These are phyloP conservation scores for Stenotaenia linearis DNA, from an alignment of 2,888 invertebrate species.

Conservation along the genomic window DNA sequence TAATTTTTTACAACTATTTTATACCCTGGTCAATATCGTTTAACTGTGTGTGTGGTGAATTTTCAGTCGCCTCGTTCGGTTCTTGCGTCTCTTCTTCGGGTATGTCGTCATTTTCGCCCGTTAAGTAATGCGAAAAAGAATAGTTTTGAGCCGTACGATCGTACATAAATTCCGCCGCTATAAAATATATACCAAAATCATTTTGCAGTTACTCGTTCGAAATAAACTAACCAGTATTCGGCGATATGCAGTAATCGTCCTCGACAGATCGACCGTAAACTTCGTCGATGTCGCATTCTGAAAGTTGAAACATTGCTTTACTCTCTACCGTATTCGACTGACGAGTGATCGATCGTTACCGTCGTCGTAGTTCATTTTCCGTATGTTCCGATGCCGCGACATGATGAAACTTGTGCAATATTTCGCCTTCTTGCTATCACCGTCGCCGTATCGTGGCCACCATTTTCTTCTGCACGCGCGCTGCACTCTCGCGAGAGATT, in stretches of 20 bases:
- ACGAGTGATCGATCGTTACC: constrained; percentile 52
- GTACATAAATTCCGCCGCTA: constrained; percentile 65
- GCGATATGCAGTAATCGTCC: constrained; percentile 85
- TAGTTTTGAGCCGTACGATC: constrained; percentile 58
- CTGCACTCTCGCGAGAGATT: background rate
- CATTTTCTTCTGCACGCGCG: background rate
- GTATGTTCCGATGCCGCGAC: constrained; percentile 80
- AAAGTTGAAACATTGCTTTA: too few species aligned
- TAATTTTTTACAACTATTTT: background rate
- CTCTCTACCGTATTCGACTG: too few species aligned
- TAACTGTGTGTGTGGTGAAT: background rate
- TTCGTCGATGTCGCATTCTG: constrained; percentile 86
- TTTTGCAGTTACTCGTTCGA: background rate
- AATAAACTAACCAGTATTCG: constrained; percentile 60
- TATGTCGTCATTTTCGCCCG: constrained; percentile 58
- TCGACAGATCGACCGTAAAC: constrained; percentile 91
- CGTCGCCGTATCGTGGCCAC: background rate
- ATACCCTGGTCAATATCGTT: background rate
- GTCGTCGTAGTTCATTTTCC: constrained; percentile 77
- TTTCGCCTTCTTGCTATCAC: too few species aligned
- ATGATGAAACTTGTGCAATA: constrained; percentile 51
- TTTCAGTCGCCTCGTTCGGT: background rate
- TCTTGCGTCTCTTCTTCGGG: constrained; percentile 65
- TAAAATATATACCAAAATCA: background rate
- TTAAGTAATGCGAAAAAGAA: constrained; percentile 64